Base-by-base conservation (phyloP, 2,888 invertebrate species). In the Tiliacea citrago region DNA sequence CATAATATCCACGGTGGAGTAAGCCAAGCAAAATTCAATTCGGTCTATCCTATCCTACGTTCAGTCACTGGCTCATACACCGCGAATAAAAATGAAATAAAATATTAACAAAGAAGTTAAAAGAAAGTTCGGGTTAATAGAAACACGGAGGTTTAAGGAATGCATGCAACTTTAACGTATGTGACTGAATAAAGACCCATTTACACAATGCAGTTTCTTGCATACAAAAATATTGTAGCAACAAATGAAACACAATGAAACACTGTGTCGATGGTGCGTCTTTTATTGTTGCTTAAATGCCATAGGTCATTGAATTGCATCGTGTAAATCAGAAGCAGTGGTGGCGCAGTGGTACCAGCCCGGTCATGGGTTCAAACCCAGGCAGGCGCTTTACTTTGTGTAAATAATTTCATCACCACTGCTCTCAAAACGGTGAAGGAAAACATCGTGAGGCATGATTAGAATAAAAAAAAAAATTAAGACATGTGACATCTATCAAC, bases 131-230 rank as follows among this genome's bases (percentile, higher is more conserved):
- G 0, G 29, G 7, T 42, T 24, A 24, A 39, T 29, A 55, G 47
- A 21, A 58, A 29, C 29, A 29, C 12, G 39, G 8, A 62, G 47
- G 55, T 55, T 55, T 70, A 69, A 49, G n/a, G 0, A 76, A 62
- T 70, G 29, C 60, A 55, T 29, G 78, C 16, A 62, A 49, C 29
- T 42, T 1, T 21, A 53, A 18, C 29, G 49, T n/a, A 70, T 53
- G 47, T 29, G 10, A 78, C n/a, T n/a, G n/a, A n/a, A n/a, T n/a
- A n/a, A 42, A 18, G 2, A 21, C 3, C 1, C 13, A 8, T 62
- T 24, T 45, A 18, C 0, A 24, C 18, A 10, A 18, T 18, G 24
- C 7, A 45, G 18, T 63, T 47, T 47, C 29, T 29, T 65, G 13
- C 21, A 35, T n/a, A n/a, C 6, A 35, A n/a, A 35, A 49, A 65